Conservation (phyloP, 2,888 invertebrate genomes). For the Lasioglossum lativentre region DNA sequence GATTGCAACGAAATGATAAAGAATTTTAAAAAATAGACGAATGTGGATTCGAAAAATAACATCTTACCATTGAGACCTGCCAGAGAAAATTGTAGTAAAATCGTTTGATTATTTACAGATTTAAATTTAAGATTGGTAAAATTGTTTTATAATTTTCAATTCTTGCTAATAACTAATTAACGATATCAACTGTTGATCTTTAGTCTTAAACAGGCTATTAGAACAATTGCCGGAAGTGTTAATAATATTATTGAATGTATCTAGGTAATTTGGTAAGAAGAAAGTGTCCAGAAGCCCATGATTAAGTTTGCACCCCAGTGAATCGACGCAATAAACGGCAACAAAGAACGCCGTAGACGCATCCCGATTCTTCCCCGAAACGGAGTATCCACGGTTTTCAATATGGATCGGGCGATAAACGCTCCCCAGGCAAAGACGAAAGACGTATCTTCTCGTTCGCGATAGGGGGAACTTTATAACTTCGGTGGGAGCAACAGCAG, state of each 20-base stretch:
- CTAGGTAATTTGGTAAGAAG: not conserved
- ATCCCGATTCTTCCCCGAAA: constrained; percentile 46
- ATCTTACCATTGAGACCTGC: not conserved
- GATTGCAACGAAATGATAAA: not conserved
- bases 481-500: constrained; percentile 54
- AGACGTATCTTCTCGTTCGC: constrained; percentile 45
- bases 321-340: constrained; percentile 31
- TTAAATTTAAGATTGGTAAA: not conserved
- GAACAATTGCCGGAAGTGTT: too few species aligned
- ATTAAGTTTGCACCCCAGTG: not conserved
- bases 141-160: not conserved
- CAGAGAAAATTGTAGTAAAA: too few species aligned
- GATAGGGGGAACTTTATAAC: constrained; percentile 62
- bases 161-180: too few species aligned
- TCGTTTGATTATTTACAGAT: not conserved
- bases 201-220: too few species aligned
- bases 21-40: too few species aligned
- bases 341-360: constrained; percentile 26
- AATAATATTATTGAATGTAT: not conserved
- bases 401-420: constrained; percentile 64
- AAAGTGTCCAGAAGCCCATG: not conserved
- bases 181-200: too few species aligned
- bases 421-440: constrained; percentile 49
- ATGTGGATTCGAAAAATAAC: not conserved
- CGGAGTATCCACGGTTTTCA: constrained; percentile 60